Conservation (phyloP, 1,140 invertebrate genomes). For the Hetaerina americana region DNA sequence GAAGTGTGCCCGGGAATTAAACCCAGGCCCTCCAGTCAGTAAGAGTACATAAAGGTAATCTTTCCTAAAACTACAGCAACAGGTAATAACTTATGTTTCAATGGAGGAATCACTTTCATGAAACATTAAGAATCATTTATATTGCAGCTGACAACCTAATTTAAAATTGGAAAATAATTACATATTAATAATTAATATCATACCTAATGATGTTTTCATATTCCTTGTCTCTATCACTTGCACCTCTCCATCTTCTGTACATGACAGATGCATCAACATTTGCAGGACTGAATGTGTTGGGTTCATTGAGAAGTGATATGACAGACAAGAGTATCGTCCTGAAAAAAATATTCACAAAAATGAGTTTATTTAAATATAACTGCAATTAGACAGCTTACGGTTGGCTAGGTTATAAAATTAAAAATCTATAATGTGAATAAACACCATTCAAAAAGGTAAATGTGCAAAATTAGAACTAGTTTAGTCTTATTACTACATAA, state of each 20-base stretch:
- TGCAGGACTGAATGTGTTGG: conserved; percentile 97
- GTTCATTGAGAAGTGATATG: conserved; percentile 97
- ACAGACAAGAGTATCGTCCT: conserved; percentile 95
- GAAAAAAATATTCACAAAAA: conserved; percentile 20
- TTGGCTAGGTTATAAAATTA: neutral
- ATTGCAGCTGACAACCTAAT: too few relatives aligned
- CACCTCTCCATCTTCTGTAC: conserved; percentile 97
- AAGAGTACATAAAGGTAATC: too few relatives aligned
- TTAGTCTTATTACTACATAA: too few relatives aligned
- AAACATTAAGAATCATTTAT: too few relatives aligned
- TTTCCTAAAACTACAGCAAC: too few relatives aligned
- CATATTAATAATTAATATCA: neutral
- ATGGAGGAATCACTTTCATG: too few relatives aligned
- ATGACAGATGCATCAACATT: conserved; percentile 99
- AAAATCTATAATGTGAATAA: neutral
- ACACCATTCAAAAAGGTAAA: neutral
- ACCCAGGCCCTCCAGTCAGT: too few relatives aligned
- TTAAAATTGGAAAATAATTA: too few relatives aligned
- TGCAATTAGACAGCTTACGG: neutral
- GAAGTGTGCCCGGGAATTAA: too few relatives aligned
- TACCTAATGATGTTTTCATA: conserved; percentile 99
- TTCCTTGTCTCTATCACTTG: conserved; percentile 96
- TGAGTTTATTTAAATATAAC: neutral
- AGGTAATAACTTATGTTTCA: too few relatives aligned
- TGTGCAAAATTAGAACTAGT: neutral